These are phyloP conservation scores for Bettongia penicillata DNA, from an alignment of 2,113 vertebrate species.

Conservation along the genomic window DNA sequence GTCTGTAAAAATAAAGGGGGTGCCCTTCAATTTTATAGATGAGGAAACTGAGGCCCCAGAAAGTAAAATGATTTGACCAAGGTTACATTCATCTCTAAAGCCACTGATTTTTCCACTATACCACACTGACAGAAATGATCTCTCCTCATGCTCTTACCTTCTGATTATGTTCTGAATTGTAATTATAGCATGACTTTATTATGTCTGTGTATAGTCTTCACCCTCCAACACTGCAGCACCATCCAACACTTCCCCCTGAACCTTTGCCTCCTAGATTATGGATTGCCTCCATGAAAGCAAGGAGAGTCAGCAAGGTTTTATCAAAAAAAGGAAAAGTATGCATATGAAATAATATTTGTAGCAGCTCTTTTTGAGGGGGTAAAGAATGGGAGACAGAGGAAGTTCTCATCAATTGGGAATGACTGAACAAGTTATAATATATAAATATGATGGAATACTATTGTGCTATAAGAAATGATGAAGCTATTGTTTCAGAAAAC, in stretches of 20 bases:
- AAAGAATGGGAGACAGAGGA: background rate
- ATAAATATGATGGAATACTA: background rate
- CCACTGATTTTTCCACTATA: background rate
- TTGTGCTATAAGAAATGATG: background rate
- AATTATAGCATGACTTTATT: background rate
- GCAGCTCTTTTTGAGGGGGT: background rate
- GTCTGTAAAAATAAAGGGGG: background rate
- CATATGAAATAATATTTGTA: background rate
- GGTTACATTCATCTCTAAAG: background rate
- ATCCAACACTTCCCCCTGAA: background rate
- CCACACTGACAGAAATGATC: background rate
- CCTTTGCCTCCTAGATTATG: background rate
- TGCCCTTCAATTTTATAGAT: background rate
- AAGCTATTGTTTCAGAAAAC: background rate
- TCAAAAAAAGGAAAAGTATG: background rate
- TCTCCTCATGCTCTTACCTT: background rate
- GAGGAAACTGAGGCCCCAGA: background rate
- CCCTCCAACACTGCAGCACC: background rate
- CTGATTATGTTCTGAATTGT: background rate
- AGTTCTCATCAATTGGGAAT: background rate
- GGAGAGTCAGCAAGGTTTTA: background rate
- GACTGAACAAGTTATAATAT: background rate
- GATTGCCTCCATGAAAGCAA: background rate
- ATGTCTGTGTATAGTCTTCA: background rate
- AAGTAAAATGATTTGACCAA: background rate